Evolutionary conservation across 1,140 invertebrate genomes (phyloP).

Genomic region (Drosophila persimilis): DNA sequence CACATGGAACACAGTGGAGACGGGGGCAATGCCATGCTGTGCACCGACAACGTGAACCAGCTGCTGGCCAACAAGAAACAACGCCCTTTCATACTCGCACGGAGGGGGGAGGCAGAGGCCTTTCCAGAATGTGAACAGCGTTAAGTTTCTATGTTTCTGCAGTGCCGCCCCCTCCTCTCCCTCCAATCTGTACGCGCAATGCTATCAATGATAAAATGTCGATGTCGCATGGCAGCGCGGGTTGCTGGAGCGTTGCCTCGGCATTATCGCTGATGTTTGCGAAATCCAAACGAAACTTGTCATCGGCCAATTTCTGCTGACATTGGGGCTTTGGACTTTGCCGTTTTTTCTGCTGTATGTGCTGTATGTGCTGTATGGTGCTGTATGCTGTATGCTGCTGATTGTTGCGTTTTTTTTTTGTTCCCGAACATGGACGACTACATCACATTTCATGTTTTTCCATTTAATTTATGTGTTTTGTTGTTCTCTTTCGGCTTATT

Average conservation of each 20-base stretch:
- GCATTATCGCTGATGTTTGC: conserved; percentile 75
- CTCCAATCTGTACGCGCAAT: conserved; percentile 1
- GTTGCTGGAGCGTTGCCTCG: conserved; percentile 43
- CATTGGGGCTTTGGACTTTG: conserved; percentile 39
- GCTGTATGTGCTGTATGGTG: too few relatives aligned
- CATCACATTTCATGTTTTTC: conserved; percentile 78
- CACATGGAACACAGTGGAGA: conserved; percentile 6
- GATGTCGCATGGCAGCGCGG: not conserved
- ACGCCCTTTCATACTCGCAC: conserved; percentile 41
- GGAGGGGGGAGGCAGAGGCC: conserved; percentile 5
- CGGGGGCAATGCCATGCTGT: not conserved
- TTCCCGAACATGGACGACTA: conserved; percentile 30
- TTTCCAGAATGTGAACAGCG: conserved; percentile 28
- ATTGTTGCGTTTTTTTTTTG: conserved; percentile 9
- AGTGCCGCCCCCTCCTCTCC: conserved; percentile 1
- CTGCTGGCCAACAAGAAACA: conserved; percentile 26
- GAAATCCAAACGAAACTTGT: conserved; percentile 78
- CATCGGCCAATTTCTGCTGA: conserved; percentile 76
- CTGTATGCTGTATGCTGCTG: not conserved
- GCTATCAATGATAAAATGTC: not conserved
- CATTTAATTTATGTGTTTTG: conserved; percentile 65
- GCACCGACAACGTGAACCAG: not conserved
- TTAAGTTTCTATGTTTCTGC: conserved; percentile 72
- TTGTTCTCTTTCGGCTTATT: conserved; percentile 46
- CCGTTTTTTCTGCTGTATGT: not conserved